These are phyloP conservation scores for Melitaea cinxia DNA, from an alignment of 1,140 invertebrate genomes.

Conservation along the genomic window DNA sequence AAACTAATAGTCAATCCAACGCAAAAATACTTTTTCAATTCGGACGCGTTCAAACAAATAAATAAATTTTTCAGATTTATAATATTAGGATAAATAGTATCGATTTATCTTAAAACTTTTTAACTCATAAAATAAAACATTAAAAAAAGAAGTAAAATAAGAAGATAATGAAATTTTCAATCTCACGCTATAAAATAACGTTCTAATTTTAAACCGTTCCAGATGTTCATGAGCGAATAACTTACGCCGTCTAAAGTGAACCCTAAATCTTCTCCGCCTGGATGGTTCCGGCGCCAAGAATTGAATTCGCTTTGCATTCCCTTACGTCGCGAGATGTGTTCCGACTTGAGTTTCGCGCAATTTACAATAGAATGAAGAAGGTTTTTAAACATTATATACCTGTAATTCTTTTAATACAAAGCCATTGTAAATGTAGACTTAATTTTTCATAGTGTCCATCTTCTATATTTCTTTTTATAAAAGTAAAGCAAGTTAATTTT, in stretches of 20 bases:
- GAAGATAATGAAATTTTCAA: conserved; percentile 54
- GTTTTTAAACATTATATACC: background rate
- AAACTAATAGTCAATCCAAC: too few species aligned
- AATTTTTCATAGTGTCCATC: too few species aligned
- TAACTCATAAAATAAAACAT: background rate
- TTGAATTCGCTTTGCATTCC: conserved; percentile 55
- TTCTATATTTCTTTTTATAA: too few species aligned
- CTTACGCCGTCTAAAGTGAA: conserved; percentile 63
- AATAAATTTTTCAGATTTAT: too few species aligned
- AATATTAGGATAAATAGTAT: too few species aligned
- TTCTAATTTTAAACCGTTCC: conserved; percentile 66
- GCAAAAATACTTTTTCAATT: too few species aligned
- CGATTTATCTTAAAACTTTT: too few species aligned
- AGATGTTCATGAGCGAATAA: conserved; percentile 69
- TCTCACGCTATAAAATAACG: conserved; percentile 53
- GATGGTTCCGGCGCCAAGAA: conserved; percentile 56
- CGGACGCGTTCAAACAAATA: too few species aligned
- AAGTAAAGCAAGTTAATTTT: too few species aligned
- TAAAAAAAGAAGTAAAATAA: conserved; percentile 11
- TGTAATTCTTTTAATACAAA: conserved; percentile 2
- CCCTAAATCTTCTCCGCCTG: conserved; percentile 60
- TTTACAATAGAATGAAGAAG: conserved; percentile 18
- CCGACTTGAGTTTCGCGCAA: conserved; percentile 26
- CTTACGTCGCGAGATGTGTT: conserved; percentile 20
- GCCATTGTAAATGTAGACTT: background rate